A percentile compares a stretch with the other conserved stretches of the same genome.
These are phyloP conservation scores for Dynastes tityus DNA, from an alignment of 2,888 invertebrate species.

Conservation along the genomic window DNA sequence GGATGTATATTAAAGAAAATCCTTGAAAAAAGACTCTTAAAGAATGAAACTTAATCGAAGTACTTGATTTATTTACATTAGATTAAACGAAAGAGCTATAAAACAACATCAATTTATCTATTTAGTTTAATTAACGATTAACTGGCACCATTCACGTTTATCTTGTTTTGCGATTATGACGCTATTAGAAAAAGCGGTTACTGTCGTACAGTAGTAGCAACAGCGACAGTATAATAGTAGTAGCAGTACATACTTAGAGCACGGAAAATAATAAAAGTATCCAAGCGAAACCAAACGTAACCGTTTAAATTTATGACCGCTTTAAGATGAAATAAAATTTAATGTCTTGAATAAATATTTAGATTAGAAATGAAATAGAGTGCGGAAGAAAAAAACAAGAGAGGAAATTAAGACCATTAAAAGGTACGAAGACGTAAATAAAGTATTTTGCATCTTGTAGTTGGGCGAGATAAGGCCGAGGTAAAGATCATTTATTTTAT, in stretches of 20 bases:
- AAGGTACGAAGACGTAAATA: neutral
- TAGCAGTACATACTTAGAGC: too few relatives aligned
- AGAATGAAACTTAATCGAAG: too few relatives aligned
- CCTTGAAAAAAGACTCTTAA: too few relatives aligned
- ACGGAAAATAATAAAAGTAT: neutral
- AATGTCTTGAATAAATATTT: slow-evolving; percentile 4
- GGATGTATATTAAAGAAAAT: too few relatives aligned
- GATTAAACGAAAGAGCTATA: too few relatives aligned
- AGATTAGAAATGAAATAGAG: neutral
- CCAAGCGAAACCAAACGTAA: neutral
- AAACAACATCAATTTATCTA: neutral
- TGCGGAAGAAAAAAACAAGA: neutral
- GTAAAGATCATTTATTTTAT: slow-evolving; percentile 1
- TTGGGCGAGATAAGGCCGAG: neutral
- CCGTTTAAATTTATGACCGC: neutral
- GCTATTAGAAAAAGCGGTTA: neutral
- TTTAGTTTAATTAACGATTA: neutral
- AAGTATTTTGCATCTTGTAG: slow-evolving; percentile 6
- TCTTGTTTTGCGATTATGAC: neutral
- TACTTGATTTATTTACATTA: neutral
- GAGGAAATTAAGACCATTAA: slow-evolving; percentile 8
- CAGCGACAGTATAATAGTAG: too few relatives aligned
- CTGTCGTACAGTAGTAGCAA: neutral
- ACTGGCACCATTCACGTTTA: slow-evolving; percentile 1
- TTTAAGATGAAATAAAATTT: slow-evolving; percentile 17